Conservation (phyloP, 2,888 invertebrate species). For the Palloptera scutellata region DNA sequence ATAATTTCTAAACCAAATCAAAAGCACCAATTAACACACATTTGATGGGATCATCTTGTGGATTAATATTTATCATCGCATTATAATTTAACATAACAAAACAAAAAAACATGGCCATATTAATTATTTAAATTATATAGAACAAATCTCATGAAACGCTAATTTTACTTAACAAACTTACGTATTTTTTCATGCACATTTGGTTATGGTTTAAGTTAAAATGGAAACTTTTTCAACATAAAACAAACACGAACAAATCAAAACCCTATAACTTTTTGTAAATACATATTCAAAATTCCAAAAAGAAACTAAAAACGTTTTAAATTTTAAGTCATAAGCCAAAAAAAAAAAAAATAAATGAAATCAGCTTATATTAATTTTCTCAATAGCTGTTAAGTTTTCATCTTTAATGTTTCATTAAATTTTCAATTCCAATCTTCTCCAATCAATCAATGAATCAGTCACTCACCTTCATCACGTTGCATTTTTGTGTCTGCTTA, state of each 20-base stretch:
- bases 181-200: background rate
- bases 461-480: conserved; percentile 36
- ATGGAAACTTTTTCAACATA: background rate
- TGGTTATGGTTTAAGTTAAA: background rate
- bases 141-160: background rate
- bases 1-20: conserved; percentile 50
- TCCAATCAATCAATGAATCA: conserved; percentile 7
- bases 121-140: background rate
- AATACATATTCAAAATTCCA: background rate
- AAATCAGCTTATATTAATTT: background rate
- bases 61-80: conserved; percentile 46
- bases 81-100: conserved; percentile 10
- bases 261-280: background rate
- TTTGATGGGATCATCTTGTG: conserved; percentile 53
- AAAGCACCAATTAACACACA: conserved; percentile 45
- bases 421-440: conserved; percentile 5
- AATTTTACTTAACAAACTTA: background rate
- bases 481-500: conserved; percentile 52
- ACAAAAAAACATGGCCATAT: background rate
- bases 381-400: background rate
- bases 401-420: background rate
- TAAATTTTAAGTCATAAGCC: conserved; percentile 15
- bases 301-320: background rate
- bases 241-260: background rate
- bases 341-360: conserved; percentile 18